Evolutionary conservation across 2,113 vertebrate genomes (phyloP).

Genomic region (Illadopsis cleaveri): DNA sequence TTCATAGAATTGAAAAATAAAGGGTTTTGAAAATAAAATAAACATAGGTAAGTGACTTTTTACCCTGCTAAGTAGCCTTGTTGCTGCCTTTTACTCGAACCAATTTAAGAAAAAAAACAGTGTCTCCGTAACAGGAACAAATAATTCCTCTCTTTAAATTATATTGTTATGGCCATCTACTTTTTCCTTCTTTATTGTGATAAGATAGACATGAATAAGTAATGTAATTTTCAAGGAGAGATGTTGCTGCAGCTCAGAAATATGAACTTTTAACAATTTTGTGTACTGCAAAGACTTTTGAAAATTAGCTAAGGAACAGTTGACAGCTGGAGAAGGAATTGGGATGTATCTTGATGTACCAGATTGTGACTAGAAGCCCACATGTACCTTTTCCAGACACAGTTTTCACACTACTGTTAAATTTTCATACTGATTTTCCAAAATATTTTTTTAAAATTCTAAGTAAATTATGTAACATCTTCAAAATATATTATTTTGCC

Average conservation of each 20-base stretch:
- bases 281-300: not conserved
- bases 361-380: not conserved
- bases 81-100: not conserved
- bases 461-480: not conserved
- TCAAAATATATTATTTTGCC: slow-evolving; percentile 46
- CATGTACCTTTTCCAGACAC: not conserved
- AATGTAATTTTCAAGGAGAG: slow-evolving; percentile 5
- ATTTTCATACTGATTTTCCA: slow-evolving; percentile 1
- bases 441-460: not conserved
- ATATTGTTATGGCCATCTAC: not conserved
- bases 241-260: not conserved
- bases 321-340: not conserved
- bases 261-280: not conserved
- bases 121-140: slow-evolving; percentile 28
- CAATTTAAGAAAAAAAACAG: slow-evolving; percentile 51
- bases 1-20: slow-evolving; percentile 38
- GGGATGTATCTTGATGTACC: not conserved
- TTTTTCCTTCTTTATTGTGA: not conserved
- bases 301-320: not conserved
- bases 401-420: not conserved
- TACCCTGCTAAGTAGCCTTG: slow-evolving; percentile 17
- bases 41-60: slow-evolving; percentile 30
- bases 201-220: not conserved
- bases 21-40: slow-evolving; percentile 52
- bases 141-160: not conserved